Percentiles rank a stretch among this genome's conserved stretches.
phyloP scores from a whole-genome alignment of 1,140 invertebrate genomes.

The Brachionus paranguensis region DNA sequence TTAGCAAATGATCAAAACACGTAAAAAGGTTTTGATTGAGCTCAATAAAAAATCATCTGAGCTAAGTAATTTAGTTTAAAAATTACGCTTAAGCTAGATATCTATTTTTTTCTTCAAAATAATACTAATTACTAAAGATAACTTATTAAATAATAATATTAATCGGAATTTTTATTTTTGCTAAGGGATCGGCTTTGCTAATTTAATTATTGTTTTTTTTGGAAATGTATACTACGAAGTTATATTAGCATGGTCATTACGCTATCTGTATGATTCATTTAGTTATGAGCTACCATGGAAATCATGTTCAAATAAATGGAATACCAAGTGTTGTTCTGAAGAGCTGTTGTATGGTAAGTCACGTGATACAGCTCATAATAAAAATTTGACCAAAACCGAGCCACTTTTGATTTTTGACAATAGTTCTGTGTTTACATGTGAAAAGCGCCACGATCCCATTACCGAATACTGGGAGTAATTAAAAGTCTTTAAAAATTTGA shows the following conservation, averaged over 20 bases:
- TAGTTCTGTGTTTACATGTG: not conserved
- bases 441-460: not conserved
- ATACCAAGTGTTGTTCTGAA: constrained; percentile 43
- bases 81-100: not conserved
- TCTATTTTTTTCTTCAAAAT: not conserved
- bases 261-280: constrained; percentile 49
- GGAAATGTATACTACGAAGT: constrained; percentile 43
- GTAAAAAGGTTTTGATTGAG: constrained; percentile 24
- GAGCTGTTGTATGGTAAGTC: constrained; percentile 19
- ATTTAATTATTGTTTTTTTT: constrained; percentile 66
- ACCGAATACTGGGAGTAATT: constrained; percentile 38
- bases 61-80: not conserved
- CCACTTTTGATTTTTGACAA: not conserved
- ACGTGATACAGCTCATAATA: not conserved
- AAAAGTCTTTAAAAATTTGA: not conserved
- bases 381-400: not conserved
- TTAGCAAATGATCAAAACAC: constrained; percentile 9
- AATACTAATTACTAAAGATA: not conserved
- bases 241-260: constrained; percentile 54
- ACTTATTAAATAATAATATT: not conserved
- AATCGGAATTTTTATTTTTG: not conserved
- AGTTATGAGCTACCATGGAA: constrained; percentile 38
- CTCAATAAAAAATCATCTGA: not conserved
- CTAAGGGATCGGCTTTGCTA: constrained; percentile 79
- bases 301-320: constrained; percentile 41